These are phyloP conservation scores for Leptocoma aspasia DNA, from an alignment of 2,113 vertebrate species.

Conservation along the genomic window DNA sequence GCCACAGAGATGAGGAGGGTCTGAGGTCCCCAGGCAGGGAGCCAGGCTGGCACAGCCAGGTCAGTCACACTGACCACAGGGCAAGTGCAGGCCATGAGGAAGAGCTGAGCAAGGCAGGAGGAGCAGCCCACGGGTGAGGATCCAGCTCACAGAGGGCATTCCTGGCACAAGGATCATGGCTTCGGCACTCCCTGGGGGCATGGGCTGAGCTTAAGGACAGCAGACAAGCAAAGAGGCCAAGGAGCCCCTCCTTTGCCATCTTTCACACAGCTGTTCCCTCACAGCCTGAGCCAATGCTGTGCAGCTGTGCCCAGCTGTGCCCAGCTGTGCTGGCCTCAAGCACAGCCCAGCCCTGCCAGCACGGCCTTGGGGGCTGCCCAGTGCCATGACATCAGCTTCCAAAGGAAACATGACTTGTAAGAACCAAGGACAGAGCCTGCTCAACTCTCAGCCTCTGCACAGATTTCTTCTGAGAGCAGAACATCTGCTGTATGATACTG, in stretches of 20 bases:
- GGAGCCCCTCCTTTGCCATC: fast-evolving
- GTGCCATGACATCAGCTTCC: background rate
- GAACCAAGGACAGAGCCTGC: constrained; percentile 35
- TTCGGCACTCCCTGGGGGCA: background rate
- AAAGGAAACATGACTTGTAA: background rate
- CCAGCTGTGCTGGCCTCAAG: background rate
- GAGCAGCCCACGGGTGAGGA: background rate
- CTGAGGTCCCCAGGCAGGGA: background rate
- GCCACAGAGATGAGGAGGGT: background rate
- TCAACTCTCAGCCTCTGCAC: background rate
- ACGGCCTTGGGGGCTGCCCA: fast-evolving
- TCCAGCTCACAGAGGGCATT: fast-evolving
- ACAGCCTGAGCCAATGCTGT: background rate
- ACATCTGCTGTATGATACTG: fast-evolving
- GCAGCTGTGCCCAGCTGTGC: background rate
- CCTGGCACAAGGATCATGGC: fast-evolving
- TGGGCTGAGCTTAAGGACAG: background rate
- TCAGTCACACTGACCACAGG: background rate
- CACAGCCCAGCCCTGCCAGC: background rate
- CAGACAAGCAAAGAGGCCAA: background rate
- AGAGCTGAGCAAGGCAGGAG: background rate
- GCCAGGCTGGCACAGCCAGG: background rate
- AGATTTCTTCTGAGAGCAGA: background rate
- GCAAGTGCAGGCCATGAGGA: fast-evolving
- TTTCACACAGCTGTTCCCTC: background rate